Base-by-base conservation (phyloP, 2,113 vertebrate species). In the Cathartes aura region DNA sequence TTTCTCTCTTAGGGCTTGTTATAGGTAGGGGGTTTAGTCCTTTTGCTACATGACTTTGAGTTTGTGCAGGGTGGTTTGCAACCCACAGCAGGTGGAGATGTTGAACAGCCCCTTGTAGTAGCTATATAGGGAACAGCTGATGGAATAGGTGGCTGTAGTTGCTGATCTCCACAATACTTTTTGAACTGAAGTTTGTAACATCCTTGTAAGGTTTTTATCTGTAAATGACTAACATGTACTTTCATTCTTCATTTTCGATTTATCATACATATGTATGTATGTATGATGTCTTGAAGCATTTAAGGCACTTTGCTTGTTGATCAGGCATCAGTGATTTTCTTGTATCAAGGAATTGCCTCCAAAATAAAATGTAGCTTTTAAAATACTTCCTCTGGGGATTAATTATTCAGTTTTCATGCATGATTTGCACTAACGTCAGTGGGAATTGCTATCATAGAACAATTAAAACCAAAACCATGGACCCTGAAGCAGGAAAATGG, bases 401-500 rank as follows among this genome's bases (percentile, higher is more conserved):
- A 89, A 76, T 87, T 91, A 52, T 58, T 91, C 63, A 38, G n/a
- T 89, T 95, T 93, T 81, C n/a, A 47, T 82, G 90, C 64, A 86
- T 71, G 68, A 83, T 87, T 89, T 95, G 72, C 34, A 36, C 53
- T 64, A n/a, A 83, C 89, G 63, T 89, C 59, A n/a, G 68, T 70
- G 45, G 36, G 40, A 91, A 87, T 53, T 87, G 59, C 59, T 89
- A 52, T 90, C 58, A 19, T 4, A 87, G 76, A 93, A 71, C 50
- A 94, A 91, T 50, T 34, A 63, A 78, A 87, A 78, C 34, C 23
- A 89, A 93, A 89, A 19, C n/a, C 60, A 5, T 38, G 60, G 60
- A 48, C 74, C 15, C 70, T 29, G 60, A 87, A 94, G 64, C 45
- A 87, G 64, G 30, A 56, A 84, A 56, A 76, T 40, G 4, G 6